Evolutionary conservation across 2,113 vertebrate genomes (phyloP), one percentile per base, ranked within the genome.

Genomic region (Oryzias celebensis): DNA sequence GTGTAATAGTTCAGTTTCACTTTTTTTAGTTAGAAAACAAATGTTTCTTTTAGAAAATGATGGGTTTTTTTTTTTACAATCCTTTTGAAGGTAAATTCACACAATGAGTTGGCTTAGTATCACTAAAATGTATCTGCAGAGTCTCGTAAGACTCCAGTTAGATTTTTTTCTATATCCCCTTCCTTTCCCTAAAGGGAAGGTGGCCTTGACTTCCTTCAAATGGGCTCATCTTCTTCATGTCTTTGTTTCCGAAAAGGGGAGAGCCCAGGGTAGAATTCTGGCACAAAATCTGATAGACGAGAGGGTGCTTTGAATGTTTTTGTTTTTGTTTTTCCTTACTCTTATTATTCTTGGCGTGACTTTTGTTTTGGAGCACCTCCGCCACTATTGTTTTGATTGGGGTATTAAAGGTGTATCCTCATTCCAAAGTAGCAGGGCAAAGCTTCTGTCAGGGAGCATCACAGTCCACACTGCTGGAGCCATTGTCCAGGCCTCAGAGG

Each of bases 121-220:
- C 67, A 77, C 75, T 52, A 50, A 65, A 55, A 12, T 48, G 50
- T 53, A 41, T 66, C 26, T 58, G 46, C 60, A 26, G 26, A 62
- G 55, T 77, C 79, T 65, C 49, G 48, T 50, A 68, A 75, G 65
- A 41, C 66, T 49, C 46, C 50, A 52, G 20, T 73, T 65, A 4
- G 52, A 75, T 65, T 61, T 77, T 68, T 71, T 68, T 68, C 49
- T 20, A 44, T 65, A 82, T 87, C 76, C 82, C 44, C 56, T 87
- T 85, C 82, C 79, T 77, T 83, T 73, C 72, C 67, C 56, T 17
- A 59, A 61, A 65, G 83, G 83, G 86, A 87, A 83, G 68, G 73
- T 47, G 42, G 44, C 55, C 52, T 62, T 62, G 62, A 62, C 51
- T 3, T 64, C 26, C 52, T 68, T 73, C 57, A 69, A 24, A 52